Percentiles rank a stretch among this genome's conserved stretches.
phyloP scores from a whole-genome alignment of 2,888 invertebrate genomes.

The Isoperla grammatica region DNA sequence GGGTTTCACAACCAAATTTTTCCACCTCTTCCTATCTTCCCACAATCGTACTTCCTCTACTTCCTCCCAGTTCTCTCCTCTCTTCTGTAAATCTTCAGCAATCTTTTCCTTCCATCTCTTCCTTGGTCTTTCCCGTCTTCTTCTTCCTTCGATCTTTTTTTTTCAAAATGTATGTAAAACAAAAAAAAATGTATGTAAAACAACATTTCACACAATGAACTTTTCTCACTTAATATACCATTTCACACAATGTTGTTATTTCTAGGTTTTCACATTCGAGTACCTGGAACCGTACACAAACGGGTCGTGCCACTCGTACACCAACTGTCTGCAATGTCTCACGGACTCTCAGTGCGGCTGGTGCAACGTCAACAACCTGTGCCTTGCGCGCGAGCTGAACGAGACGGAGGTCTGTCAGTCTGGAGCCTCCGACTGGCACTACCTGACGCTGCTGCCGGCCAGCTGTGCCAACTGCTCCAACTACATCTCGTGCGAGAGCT shows the following conservation, averaged over 20 bases:
- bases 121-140: no score
- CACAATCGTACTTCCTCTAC: no score
- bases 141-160: no score
- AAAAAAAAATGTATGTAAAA: no score
- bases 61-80: no score
- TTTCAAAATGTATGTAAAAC: no score
- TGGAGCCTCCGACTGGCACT: slow-evolving; percentile 61
- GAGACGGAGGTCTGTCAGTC: slow-evolving; percentile 44
- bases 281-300: slow-evolving; percentile 83
- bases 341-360: slow-evolving; percentile 88
- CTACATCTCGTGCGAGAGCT: slow-evolving; percentile 81
- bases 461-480: slow-evolving; percentile 86
- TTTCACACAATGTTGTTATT: slow-evolving; percentile 9
- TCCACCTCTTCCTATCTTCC: no score
- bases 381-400: slow-evolving; percentile 61
- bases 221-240: no score
- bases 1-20: no score
- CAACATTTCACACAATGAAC: not conserved
- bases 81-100: no score
- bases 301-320: slow-evolving; percentile 68
- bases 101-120: no score
- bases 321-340: slow-evolving; percentile 80
- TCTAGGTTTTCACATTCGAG: slow-evolving; percentile 73
- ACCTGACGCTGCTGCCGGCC: slow-evolving; percentile 72
- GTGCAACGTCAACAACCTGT: slow-evolving; percentile 73